Evolutionary conservation across 2,113 vertebrate genomes (phyloP).

Genomic region (Pelecanus crispus): DNA sequence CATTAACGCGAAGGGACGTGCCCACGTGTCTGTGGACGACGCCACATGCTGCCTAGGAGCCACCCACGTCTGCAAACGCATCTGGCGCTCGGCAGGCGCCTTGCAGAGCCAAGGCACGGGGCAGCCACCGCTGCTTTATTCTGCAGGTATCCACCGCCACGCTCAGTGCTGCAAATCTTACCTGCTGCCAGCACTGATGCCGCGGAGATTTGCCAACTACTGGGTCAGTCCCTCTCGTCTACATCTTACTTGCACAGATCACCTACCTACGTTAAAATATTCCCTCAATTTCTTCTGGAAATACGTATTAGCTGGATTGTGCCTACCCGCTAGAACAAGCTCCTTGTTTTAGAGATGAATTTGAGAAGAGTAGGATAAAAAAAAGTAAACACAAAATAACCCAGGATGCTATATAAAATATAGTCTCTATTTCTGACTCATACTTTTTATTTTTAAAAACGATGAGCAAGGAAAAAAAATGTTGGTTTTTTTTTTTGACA

Average conservation of each 20-base stretch:
- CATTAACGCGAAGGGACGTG: background rate
- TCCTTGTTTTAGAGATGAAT: background rate
- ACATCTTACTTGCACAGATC: background rate
- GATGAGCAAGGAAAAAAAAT: background rate
- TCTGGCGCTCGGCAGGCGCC: no score
- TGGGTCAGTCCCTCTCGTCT: background rate
- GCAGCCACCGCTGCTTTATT: background rate
- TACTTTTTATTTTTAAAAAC: background rate
- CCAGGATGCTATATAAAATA: background rate
- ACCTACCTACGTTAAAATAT: background rate
- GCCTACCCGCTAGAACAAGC: background rate
- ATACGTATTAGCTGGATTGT: background rate
- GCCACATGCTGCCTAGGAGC: rapidly evolving
- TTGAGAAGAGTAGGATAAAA: background rate
- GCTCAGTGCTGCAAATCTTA: background rate
- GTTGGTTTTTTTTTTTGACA: background rate
- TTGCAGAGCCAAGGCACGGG: background rate
- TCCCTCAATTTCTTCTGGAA: background rate
- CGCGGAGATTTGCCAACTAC: background rate
- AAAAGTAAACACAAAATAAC: background rate
- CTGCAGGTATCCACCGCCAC: background rate
- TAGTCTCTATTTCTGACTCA: background rate
- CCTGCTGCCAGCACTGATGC: background rate
- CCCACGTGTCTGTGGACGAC: background rate
- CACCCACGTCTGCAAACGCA: rapidly evolving